Evolutionary conservation across 1,140 invertebrate species (phyloP).

Genomic region (Cherax destructor): DNA sequence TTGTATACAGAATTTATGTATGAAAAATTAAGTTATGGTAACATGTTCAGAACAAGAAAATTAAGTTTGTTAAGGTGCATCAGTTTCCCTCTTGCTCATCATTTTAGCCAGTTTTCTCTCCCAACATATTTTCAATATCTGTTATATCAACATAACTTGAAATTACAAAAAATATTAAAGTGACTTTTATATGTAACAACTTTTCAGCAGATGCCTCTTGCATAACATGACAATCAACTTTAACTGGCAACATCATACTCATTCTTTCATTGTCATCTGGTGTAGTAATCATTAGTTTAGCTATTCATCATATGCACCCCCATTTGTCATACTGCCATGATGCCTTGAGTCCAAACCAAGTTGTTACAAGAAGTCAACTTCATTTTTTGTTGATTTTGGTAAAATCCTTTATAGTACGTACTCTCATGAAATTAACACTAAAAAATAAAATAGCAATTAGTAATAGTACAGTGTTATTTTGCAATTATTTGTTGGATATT

Average conservation of each 20-base stretch:
- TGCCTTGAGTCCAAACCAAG: neutral
- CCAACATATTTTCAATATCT: neutral
- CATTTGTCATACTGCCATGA: slow-evolving; percentile 5
- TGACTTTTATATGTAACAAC: neutral
- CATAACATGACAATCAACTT: slow-evolving; percentile 31
- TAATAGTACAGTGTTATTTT: slow-evolving; percentile 46
- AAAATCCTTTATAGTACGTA: slow-evolving; percentile 22
- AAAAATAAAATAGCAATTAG: slow-evolving; percentile 28
- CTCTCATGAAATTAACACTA: slow-evolving; percentile 12
- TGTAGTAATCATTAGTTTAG: slow-evolving; percentile 28
- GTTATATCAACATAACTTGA: neutral
- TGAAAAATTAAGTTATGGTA: neutral
- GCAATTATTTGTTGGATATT: slow-evolving; percentile 48
- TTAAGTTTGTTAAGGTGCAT: neutral
- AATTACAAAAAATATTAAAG: neutral
- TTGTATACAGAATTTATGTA: neutral
- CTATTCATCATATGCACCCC: slow-evolving; percentile 3
- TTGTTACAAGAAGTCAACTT: slow-evolving; percentile 25
- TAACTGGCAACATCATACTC: neutral
- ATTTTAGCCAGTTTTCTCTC: neutral
- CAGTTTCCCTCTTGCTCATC: neutral
- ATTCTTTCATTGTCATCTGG: slow-evolving; percentile 1
- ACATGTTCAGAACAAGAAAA: neutral
- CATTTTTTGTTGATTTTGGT: slow-evolving; percentile 9
- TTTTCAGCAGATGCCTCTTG: slow-evolving; percentile 17